Base-by-base conservation (phyloP, 23 tunicate species). In the Botrylloides violaceus region DNA sequence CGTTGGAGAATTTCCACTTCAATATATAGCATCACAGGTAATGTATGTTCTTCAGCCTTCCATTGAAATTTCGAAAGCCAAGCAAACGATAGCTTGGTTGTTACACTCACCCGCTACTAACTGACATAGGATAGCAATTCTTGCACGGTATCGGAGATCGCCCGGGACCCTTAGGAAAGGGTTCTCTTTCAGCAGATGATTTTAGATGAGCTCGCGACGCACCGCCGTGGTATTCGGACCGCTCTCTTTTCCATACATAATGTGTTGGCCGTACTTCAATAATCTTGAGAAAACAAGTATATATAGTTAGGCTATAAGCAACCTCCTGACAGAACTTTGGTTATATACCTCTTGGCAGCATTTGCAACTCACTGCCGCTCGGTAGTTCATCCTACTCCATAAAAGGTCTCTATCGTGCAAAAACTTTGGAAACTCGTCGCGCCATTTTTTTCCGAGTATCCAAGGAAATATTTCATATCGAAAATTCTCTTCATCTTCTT, bases 381-480 rank as follows among this genome's bases (percentile, higher is more conserved):
- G 63, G 76, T 76, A 82, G 36, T 90, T 79, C 97, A 90, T 83
- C 65, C 59, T 73, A 2, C 29, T 36, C 89, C 89, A 90, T n/a
- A 90, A 36, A 55, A 62, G 39, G 20, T 73, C 88, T 68, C 88
- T 64, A 37, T 78, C 39, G 25, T 19, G 34, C 9, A 90, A 77
- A 60, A 90, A 78, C 2, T 43, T 72, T 3, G 81, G 85, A 61
- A 78, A 90, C 6, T 58, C n/a, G 53, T 83, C 97, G 36, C 90
- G 59, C 97, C 97, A 90, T 24, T 60, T 20, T 26, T 53, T 43
- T 5, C 97, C 97, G 5, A 90, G 78, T 20, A 88, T 80, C 97
- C 97, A 90, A 22, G 97, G 97, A 79, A 90, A 90, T 60, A 90
- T 90, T 71, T 90, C 97, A 58, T 90, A 90, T 53, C 83, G 83